Evolutionary conservation across 2,888 invertebrate genomes (phyloP).

Genomic region (Chrysolina haemoptera): DNA sequence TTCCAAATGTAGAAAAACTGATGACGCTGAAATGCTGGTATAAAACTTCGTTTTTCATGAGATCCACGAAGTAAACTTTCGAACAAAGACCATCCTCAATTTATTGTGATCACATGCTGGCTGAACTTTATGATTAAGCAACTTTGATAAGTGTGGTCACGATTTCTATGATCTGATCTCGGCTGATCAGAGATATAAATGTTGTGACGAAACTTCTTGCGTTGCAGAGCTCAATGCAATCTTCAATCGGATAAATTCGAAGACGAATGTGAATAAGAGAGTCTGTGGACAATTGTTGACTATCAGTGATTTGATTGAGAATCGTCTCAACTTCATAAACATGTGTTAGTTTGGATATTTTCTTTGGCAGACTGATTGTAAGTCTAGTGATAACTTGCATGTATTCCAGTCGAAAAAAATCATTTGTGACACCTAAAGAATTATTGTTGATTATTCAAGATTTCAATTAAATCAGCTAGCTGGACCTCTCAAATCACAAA

Average conservation of each 20-base stretch:
- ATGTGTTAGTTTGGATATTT: too few relatives aligned
- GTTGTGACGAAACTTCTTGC: slow-evolving; percentile 14
- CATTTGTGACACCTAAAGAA: too few relatives aligned
- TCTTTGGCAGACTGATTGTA: too few relatives aligned
- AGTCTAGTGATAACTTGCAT: too few relatives aligned
- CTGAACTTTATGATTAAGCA: slow-evolving; percentile 63
- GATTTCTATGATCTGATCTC: slow-evolving; percentile 53
- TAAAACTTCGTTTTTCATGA: too few relatives aligned
- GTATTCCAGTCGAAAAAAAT: too few relatives aligned
- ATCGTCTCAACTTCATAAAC: too few relatives aligned
- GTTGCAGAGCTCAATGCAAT: slow-evolving; percentile 1
- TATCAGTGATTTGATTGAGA: too few relatives aligned
- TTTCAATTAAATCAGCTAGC: too few relatives aligned
- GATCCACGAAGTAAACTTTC: not conserved
- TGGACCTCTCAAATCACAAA: too few relatives aligned
- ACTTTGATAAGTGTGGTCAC: slow-evolving; percentile 60
- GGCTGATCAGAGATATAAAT: slow-evolving; percentile 45
- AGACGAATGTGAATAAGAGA: not conserved
- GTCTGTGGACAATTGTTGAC: not conserved
- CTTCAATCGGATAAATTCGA: slow-evolving; percentile 7
- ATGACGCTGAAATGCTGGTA: too few relatives aligned
- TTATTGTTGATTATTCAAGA: too few relatives aligned
- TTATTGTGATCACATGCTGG: slow-evolving; percentile 58
- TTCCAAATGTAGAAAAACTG: not conserved
- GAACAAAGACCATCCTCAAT: slow-evolving; percentile 40